These are phyloP conservation scores for Molossus molossus DNA, from an alignment of 2,797 vertebrate genomes.

Conservation along the genomic window DNA sequence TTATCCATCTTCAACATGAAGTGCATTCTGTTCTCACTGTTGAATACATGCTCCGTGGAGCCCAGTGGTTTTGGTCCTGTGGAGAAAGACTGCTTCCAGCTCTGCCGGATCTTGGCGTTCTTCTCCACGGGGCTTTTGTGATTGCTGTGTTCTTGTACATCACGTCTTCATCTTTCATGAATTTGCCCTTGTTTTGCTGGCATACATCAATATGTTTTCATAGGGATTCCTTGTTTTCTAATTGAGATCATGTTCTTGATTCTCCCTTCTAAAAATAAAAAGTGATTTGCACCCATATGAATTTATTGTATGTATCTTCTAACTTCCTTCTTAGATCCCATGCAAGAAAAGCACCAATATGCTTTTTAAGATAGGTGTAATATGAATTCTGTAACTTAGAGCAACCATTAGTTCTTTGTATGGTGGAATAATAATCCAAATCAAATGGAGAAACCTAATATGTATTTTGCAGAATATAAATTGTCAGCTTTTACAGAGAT, in stretches of 20 bases:
- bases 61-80: background rate
- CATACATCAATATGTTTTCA: conserved; percentile 40
- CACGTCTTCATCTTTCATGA: background rate
- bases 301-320: conserved; percentile 50
- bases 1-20: background rate
- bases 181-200: background rate
- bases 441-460: conserved; percentile 9
- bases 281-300: background rate
- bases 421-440: conserved; percentile 23
- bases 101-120: background rate
- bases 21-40: background rate
- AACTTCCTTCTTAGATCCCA: conserved; percentile 9
- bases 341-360: conserved; percentile 12
- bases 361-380: background rate
- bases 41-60: background rate
- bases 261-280: conserved; percentile 52
- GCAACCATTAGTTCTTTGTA: background rate
- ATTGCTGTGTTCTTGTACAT: background rate
- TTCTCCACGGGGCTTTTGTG: background rate
- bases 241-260: conserved; percentile 49
- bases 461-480: conserved; percentile 21
- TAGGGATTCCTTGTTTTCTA: conserved; percentile 40
- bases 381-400: conserved; percentile 38
- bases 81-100: background rate
- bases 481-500: background rate